phyloP scores from a whole-genome alignment of 2,888 invertebrate genomes.

The Aphodius sticticus region DNA sequence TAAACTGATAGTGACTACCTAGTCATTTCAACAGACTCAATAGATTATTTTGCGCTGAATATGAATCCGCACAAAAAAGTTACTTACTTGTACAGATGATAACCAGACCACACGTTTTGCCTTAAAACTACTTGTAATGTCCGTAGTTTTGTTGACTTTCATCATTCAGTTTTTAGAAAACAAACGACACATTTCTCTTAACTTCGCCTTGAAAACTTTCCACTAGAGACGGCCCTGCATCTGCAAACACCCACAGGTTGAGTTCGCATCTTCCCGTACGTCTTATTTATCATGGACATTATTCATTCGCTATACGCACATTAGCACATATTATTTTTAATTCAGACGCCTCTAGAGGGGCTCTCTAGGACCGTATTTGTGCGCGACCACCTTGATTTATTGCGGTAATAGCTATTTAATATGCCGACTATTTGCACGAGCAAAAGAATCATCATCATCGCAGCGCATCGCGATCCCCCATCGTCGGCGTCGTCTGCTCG shows the following conservation, averaged over 20 bases:
- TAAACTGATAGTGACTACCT: too few species aligned
- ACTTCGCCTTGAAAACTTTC: background rate
- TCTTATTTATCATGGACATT: conserved; percentile 27
- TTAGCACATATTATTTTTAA: conserved; percentile 4
- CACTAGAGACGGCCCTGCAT: background rate
- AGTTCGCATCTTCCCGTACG: conserved; percentile 19
- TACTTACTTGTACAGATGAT: too few species aligned
- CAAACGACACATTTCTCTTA: background rate
- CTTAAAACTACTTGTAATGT: too few species aligned
- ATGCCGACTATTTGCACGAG: conserved; percentile 4
- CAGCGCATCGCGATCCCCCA: background rate
- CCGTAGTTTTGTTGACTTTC: too few species aligned
- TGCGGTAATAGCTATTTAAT: background rate
- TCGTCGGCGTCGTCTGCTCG: background rate
- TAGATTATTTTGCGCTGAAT: too few species aligned
- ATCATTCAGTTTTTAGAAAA: too few species aligned
- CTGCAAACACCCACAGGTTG: conserved; percentile 5
- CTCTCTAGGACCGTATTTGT: background rate
- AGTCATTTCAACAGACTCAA: too few species aligned
- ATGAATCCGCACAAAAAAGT: too few species aligned
- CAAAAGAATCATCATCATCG: background rate
- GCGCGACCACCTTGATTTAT: background rate
- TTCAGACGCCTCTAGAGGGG: background rate
- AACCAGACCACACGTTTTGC: too few species aligned
- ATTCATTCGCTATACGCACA: conserved; percentile 21